phyloP scores from a whole-genome alignment of 2,113 vertebrate species.

The Herpailurus yagouaroundi region DNA sequence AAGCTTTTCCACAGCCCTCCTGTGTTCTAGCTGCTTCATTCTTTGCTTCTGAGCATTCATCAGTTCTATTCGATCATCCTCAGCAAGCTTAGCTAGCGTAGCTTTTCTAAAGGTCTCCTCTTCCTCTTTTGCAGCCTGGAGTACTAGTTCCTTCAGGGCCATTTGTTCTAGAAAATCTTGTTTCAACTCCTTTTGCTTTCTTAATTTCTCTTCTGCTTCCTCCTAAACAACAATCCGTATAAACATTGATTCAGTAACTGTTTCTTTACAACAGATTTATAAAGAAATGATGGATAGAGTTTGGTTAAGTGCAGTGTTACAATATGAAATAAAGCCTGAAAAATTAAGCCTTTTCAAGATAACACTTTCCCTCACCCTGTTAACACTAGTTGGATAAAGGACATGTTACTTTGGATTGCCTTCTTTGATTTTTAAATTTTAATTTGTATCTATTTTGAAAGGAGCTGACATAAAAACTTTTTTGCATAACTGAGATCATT shows the following conservation, averaged over 20 bases:
- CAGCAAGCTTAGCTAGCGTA: constrained; percentile 93
- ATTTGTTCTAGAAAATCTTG: constrained; percentile 89
- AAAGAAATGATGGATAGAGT: neutral
- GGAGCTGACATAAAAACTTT: neutral
- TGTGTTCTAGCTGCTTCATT: constrained; percentile 95
- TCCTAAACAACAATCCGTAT: constrained; percentile 82
- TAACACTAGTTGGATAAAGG: constrained; percentile 13
- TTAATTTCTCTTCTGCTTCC: constrained; percentile 91
- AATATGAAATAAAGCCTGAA: neutral
- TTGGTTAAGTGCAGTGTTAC: neutral
- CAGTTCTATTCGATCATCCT: constrained; percentile 94
- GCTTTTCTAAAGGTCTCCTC: constrained; percentile 88
- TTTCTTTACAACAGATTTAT: constrained; percentile 10
- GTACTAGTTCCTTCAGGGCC: constrained; percentile 88
- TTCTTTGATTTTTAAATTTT: neutral
- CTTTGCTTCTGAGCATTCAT: constrained; percentile 93
- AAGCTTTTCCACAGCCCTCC: constrained; percentile 90
- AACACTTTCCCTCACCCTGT: neutral
- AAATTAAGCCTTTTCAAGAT: neutral
- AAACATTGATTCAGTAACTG: constrained; percentile 20
- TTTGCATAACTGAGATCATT: neutral
- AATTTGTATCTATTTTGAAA: constrained; percentile 34
- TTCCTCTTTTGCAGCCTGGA: constrained; percentile 87
- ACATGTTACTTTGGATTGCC: neutral
- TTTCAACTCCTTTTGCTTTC: constrained; percentile 89